Percentiles rank a stretch among this genome's conserved stretches.
Evolutionary conservation across 2,113 vertebrate species (phyloP).

Genomic region (Zosterops pallidus): DNA sequence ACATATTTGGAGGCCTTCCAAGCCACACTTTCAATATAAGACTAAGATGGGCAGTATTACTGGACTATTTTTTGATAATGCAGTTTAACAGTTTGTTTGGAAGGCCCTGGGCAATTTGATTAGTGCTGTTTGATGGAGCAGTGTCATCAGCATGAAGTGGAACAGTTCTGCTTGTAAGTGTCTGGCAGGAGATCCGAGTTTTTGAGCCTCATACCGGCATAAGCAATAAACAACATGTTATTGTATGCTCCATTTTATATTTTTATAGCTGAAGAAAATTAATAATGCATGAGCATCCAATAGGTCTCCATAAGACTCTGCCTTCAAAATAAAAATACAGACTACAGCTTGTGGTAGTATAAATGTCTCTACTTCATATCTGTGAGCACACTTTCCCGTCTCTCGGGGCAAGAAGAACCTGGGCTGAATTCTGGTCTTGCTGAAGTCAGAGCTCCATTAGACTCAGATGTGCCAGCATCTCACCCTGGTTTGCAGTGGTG

Average conservation of each 20-base stretch:
- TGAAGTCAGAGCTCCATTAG: constrained; percentile 11
- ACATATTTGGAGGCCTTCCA: constrained; percentile 56
- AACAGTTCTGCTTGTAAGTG: constrained; percentile 67
- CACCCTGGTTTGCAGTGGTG: background rate
- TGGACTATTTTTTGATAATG: constrained; percentile 65
- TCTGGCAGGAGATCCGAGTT: constrained; percentile 62
- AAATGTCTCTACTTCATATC: constrained; percentile 35
- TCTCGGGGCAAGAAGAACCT: constrained; percentile 11
- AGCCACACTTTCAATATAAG: constrained; percentile 53
- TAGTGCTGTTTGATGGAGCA: constrained; percentile 57
- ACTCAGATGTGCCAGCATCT: constrained; percentile 11
- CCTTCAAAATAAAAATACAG: constrained; percentile 48
- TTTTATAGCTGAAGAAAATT: constrained; percentile 67
- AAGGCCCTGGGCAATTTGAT: constrained; percentile 66
- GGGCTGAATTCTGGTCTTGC: constrained; percentile 18
- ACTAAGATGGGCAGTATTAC: constrained; percentile 43
- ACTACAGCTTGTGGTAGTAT: constrained; percentile 29
- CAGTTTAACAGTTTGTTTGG: constrained; percentile 70
- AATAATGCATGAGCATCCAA: constrained; percentile 72
- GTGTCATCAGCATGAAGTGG: constrained; percentile 63
- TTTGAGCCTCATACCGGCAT: constrained; percentile 56
- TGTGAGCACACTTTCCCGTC: background rate
- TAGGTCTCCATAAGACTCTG: constrained; percentile 59
- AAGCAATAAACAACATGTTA: constrained; percentile 71
- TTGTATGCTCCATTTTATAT: constrained; percentile 69